These are phyloP conservation scores for Acrocephalus arundinaceus DNA, from an alignment of 2,113 vertebrate genomes.

Conservation along the genomic window DNA sequence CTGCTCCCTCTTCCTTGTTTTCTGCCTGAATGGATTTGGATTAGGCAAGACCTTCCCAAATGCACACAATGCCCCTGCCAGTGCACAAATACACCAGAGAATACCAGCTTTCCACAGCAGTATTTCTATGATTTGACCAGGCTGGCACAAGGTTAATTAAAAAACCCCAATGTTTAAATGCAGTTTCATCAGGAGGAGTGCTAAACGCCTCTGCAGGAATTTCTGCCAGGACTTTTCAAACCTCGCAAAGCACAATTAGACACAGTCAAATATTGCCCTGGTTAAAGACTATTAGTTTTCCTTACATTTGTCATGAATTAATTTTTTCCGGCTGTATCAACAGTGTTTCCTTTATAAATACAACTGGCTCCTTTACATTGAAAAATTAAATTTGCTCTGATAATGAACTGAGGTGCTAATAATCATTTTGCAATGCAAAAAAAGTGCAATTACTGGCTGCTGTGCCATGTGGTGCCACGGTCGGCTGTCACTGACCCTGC, in stretches of 20 bases:
- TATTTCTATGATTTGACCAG: neutral
- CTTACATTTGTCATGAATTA: conserved; percentile 71
- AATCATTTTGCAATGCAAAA: conserved; percentile 72
- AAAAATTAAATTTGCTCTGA: conserved; percentile 75
- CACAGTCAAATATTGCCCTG: conserved; percentile 71
- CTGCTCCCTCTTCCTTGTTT: neutral
- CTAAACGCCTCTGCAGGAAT: neutral
- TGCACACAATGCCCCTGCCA: neutral
- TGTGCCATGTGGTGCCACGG: neutral
- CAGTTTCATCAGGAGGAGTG: conserved; percentile 1
- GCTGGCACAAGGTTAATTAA: neutral
- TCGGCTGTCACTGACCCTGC: neutral
- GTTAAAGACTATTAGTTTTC: conserved; percentile 76
- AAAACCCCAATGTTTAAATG: neutral
- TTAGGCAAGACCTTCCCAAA: neutral
- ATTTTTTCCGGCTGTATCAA: conserved; percentile 69
- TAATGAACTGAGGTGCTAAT: conserved; percentile 74
- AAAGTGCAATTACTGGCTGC: conserved; percentile 53
- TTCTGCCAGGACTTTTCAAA: neutral
- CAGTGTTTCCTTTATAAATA: conserved; percentile 68
- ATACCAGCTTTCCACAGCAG: neutral
- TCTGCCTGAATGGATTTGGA: neutral
- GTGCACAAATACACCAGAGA: neutral
- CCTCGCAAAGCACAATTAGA: conserved; percentile 69
- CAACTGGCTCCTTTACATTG: conserved; percentile 54